A percentile compares a stretch with the other conserved stretches of the same genome.
phyloP scores from a whole-genome alignment of 1,140 invertebrate species.

The Metopolophium dirhodum region DNA sequence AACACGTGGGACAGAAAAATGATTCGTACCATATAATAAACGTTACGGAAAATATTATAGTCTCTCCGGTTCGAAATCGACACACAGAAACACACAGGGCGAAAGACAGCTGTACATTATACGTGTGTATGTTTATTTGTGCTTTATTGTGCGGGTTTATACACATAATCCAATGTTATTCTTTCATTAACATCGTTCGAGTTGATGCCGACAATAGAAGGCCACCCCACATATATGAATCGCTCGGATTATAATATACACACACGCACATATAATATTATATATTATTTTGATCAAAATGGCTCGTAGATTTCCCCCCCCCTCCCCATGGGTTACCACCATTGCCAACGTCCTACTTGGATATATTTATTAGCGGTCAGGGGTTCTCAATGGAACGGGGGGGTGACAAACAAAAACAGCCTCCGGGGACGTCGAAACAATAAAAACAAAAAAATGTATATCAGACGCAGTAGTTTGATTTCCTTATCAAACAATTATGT shows the following conservation, averaged over 20 bases:
- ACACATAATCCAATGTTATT: conserved; percentile 58
- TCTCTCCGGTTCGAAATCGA: conserved; percentile 18
- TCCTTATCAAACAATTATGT: conserved; percentile 1
- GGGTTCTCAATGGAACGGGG: conserved; percentile 28
- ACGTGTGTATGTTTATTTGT: conserved; percentile 56
- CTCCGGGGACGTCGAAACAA: conserved; percentile 51
- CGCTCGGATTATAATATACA: conserved; percentile 55
- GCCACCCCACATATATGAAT: conserved; percentile 48
- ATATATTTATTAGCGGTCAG: conserved; percentile 57
- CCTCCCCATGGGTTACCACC: not conserved
- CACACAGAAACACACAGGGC: not conserved
- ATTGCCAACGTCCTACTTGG: not conserved
- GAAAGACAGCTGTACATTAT: conserved; percentile 51
- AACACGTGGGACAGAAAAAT: not conserved
- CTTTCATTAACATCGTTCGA: conserved; percentile 57
- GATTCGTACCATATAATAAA: not conserved
- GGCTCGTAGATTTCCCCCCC: conserved; percentile 46
- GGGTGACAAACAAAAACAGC: conserved; percentile 46
- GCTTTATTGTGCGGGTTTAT: conserved; percentile 57
- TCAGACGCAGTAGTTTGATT: not conserved
- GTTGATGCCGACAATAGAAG: conserved; percentile 55
- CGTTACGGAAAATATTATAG: not conserved
- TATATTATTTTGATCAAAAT: conserved; percentile 50
- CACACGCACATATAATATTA: conserved; percentile 27
- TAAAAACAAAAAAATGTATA: conserved; percentile 20